phyloP scores from a whole-genome alignment of 2,797 vertebrate genomes.

The Hafferia zeledoni region DNA sequence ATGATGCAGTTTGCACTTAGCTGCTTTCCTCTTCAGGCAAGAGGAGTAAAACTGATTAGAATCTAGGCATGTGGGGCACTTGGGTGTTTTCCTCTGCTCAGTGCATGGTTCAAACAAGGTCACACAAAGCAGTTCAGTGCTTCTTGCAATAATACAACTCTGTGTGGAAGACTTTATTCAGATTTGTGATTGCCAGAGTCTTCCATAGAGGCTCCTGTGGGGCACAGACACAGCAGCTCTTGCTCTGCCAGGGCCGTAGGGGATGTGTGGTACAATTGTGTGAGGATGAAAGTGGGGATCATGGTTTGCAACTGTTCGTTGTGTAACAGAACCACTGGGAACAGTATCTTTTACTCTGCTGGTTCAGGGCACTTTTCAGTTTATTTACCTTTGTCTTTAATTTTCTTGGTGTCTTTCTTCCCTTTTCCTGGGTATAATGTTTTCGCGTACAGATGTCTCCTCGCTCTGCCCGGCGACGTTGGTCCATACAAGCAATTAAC shows the following conservation, averaged over 20 bases:
- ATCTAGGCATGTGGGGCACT: background rate
- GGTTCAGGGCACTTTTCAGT: slow-evolving; percentile 48
- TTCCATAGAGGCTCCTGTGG: background rate
- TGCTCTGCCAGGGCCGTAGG: background rate
- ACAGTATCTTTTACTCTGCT: slow-evolving; percentile 2
- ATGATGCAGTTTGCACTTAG: background rate
- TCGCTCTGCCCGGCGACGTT: slow-evolving; percentile 92
- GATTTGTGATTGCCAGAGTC: background rate
- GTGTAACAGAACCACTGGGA: background rate
- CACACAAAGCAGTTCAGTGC: background rate
- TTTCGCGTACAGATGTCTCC: slow-evolving; percentile 88
- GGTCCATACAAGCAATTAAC: slow-evolving; percentile 97
- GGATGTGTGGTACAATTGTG: background rate
- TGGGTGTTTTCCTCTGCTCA: background rate
- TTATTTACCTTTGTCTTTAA: slow-evolving; percentile 76
- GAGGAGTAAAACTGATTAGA: background rate
- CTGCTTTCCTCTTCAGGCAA: background rate
- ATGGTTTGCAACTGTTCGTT: background rate
- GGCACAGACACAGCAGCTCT: background rate
- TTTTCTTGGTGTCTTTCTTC: slow-evolving; percentile 79
- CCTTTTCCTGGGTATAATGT: slow-evolving; percentile 77
- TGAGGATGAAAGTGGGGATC: background rate
- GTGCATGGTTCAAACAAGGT: background rate
- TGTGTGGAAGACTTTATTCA: background rate
- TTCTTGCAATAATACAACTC: background rate